Base-by-base conservation (phyloP, 2,797 vertebrate genomes). In the Oceanodroma leucorhoa region DNA sequence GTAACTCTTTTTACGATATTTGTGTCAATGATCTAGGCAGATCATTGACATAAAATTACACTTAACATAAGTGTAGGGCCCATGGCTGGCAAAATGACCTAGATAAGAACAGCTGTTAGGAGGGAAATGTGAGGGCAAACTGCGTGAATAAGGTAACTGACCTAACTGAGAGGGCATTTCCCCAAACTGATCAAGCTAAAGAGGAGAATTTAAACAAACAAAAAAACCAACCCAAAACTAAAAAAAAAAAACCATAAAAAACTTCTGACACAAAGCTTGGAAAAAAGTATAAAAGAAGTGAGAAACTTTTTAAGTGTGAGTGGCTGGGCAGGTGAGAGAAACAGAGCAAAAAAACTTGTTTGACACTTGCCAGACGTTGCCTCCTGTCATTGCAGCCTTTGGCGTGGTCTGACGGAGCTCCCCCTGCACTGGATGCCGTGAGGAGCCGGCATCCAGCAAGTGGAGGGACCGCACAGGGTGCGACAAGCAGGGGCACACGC, bases 31-130 rank as follows among this genome's bases (percentile, higher is more conserved):
- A 66, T 54, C 30, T 34, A 73, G 61, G 34, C 5, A 46, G 53
- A 72, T 36, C 5, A 24, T 6, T 65, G 46, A 19, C 21, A 21
- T 26, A 55, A 90, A 71, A 90, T 51, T 50, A 3, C 12, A 8
- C 5, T 77, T 50, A 40, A 5, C 3, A 0, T 48, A 34, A 55
- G 7, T 6, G 10, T 29, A 62, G 14, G 34, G 23, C 20, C 15
- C 26, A 32, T 26, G 57, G 29, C 6, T 85, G 61, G 23, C 13
- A 40, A 72, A 70, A 50, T n/a, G 23, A 27, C 26, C 14, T 66
- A 23, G 15, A 18, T 36, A 51, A 53, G 36, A 70, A 13, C 0
- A 0, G 10, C 11, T 75, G 8, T 43, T 54, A 34, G 27, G 20
- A 61, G n/a, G 41, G 12, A 3, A 48, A 14, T 29, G 6, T 78